phyloP scores from a whole-genome alignment of 2,797 vertebrate species.

The Enteromius anoplus region DNA sequence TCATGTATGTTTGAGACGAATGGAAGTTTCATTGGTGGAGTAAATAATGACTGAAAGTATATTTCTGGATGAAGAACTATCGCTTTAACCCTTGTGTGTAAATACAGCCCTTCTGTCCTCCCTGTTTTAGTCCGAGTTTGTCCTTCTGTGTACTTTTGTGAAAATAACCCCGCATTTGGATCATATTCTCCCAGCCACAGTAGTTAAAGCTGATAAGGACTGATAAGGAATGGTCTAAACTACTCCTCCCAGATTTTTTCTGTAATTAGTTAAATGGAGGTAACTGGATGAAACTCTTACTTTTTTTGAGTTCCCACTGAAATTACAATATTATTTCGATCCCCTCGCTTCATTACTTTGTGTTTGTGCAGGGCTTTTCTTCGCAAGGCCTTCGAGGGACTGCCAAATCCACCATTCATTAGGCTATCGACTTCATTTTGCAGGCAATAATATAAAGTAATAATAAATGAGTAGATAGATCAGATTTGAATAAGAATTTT shows the following conservation, averaged over 20 bases:
- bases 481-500: not conserved
- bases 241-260: too few species aligned
- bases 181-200: not conserved
- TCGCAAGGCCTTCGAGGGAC: too few species aligned
- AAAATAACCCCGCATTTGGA: not conserved
- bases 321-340: not conserved
- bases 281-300: too few species aligned
- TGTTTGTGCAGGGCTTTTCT: too few species aligned
- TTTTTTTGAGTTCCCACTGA: not conserved
- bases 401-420: not conserved
- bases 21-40: not conserved
- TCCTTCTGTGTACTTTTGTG: not conserved
- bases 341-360: not conserved
- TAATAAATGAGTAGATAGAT: not conserved
- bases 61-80: not conserved
- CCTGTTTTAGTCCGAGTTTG: not conserved
- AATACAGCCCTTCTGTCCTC: too few species aligned
- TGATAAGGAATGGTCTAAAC: not conserved
- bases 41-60: not conserved
- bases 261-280: too few species aligned
- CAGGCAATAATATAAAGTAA: too few species aligned
- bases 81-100: not conserved
- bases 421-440: not conserved
- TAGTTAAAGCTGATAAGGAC: not conserved
- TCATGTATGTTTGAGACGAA: not conserved